Evolutionary conservation across 2,113 vertebrate genomes (phyloP).

Genomic region (Chauna torquata): DNA sequence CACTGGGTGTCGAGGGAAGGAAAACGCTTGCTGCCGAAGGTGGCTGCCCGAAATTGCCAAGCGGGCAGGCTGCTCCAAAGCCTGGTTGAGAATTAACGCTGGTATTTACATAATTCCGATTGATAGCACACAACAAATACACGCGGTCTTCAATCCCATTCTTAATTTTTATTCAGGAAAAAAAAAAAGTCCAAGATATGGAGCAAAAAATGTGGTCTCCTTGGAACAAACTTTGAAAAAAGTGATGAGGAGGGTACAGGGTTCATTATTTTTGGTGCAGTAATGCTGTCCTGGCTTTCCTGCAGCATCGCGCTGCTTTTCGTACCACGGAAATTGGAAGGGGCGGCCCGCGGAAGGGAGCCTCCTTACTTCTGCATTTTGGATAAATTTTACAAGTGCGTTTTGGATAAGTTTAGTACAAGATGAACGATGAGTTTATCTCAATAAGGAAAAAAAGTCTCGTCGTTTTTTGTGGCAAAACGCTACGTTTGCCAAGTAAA

Average conservation of each 20-base stretch:
- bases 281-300: background rate
- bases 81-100: background rate
- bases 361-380: background rate
- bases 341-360: background rate
- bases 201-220: background rate
- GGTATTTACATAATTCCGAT: background rate
- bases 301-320: background rate
- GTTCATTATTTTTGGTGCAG: background rate
- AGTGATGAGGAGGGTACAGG: background rate
- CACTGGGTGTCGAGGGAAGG: slow-evolving; percentile 89
- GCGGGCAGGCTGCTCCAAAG: background rate
- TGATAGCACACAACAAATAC: background rate
- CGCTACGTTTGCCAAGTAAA: slow-evolving; percentile 17
- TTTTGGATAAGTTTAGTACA: too few relatives aligned
- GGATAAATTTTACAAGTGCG: background rate
- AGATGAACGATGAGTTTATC: background rate
- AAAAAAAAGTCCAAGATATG: rapidly evolving
- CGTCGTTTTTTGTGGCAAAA: slow-evolving; percentile 22
- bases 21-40: background rate
- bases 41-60: background rate
- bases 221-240: background rate
- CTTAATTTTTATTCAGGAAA: background rate
- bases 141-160: background rate
- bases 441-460: background rate
- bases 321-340: background rate